These are phyloP conservation scores for Hirudinaria manillensis DNA, from an alignment of 2,888 invertebrate species.

Conservation along the genomic window DNA sequence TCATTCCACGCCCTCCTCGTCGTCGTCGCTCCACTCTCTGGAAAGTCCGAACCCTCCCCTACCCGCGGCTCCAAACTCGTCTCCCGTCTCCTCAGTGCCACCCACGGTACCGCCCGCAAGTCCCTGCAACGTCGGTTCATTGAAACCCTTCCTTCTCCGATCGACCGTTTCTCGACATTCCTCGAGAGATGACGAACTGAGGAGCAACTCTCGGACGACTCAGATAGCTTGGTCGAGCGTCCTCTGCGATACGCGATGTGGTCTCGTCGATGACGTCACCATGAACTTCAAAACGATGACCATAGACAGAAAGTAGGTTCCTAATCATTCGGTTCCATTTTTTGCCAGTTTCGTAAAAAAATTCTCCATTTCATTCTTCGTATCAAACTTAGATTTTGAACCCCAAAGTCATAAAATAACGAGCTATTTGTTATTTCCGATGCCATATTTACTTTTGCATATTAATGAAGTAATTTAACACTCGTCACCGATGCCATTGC, in stretches of 20 bases:
- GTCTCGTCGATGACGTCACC: neutral
- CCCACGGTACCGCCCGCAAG: neutral
- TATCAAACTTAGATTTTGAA: neutral
- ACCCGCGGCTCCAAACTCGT: neutral
- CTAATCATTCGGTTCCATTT: too few relatives aligned
- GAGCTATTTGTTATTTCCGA: too few relatives aligned
- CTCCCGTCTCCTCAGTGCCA: neutral
- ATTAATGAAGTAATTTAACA: too few relatives aligned
- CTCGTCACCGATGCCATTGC: too few relatives aligned
- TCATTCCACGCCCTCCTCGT: neutral
- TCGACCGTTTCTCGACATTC: too few relatives aligned
- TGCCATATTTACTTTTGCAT: too few relatives aligned
- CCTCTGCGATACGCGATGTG: neutral
- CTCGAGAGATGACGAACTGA: too few relatives aligned
- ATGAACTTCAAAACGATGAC: neutral
- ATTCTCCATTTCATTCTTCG: too few relatives aligned
- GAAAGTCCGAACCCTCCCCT: neutral
- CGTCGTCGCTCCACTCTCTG: neutral
- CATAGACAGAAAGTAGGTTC: constrained; percentile 11
- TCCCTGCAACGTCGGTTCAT: too few relatives aligned
- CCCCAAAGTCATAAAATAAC: neutral
- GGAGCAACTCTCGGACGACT: too few relatives aligned
- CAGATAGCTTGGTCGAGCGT: neutral
- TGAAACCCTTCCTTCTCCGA: too few relatives aligned
- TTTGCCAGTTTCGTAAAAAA: too few relatives aligned